Conservation (phyloP, 2,113 vertebrate genomes). For the Pseudolaguvia tuberculata region DNA sequence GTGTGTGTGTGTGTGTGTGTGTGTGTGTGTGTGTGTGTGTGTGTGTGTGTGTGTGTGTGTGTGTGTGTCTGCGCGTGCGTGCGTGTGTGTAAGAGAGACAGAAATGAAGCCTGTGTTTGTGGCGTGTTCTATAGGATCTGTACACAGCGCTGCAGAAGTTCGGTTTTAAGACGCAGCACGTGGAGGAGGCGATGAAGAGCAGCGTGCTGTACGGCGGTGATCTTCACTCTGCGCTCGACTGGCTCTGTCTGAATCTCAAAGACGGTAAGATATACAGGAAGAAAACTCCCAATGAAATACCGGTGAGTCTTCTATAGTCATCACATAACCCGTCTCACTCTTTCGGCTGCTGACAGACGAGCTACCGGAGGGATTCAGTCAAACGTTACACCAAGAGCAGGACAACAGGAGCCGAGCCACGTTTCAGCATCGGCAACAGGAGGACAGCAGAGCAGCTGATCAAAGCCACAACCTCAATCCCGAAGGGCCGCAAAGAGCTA, state of each 20-base stretch:
- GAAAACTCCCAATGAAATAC: background rate
- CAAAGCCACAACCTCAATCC: conserved; percentile 52
- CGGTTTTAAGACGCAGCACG: conserved; percentile 88
- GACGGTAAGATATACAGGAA: conserved; percentile 72
- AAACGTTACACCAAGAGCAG: conserved; percentile 85
- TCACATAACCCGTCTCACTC: background rate
- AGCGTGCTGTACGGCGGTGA: conserved; percentile 90
- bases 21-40: too few species aligned
- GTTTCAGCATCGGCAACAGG: conserved; percentile 68
- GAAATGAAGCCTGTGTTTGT: background rate
- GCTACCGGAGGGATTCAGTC: conserved; percentile 92
- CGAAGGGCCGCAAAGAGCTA: conserved; percentile 54
- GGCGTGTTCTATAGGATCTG: conserved; percentile 73
- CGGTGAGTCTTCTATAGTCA: background rate
- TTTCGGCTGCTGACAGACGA: conserved; percentile 67
- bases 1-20: too few species aligned
- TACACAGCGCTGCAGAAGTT: conserved; percentile 90
- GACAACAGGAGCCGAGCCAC: conserved; percentile 76
- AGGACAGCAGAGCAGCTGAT: conserved; percentile 47
- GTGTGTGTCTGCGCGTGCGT: background rate
- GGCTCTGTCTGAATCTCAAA: conserved; percentile 93
- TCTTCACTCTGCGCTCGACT: conserved; percentile 94
- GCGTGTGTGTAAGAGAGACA: background rate
- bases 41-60: too few species aligned
- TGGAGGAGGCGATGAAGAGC: conserved; percentile 96